These are phyloP conservation scores for Brachionus koreanus DNA, from an alignment of 1,140 invertebrate genomes.

Conservation along the genomic window DNA sequence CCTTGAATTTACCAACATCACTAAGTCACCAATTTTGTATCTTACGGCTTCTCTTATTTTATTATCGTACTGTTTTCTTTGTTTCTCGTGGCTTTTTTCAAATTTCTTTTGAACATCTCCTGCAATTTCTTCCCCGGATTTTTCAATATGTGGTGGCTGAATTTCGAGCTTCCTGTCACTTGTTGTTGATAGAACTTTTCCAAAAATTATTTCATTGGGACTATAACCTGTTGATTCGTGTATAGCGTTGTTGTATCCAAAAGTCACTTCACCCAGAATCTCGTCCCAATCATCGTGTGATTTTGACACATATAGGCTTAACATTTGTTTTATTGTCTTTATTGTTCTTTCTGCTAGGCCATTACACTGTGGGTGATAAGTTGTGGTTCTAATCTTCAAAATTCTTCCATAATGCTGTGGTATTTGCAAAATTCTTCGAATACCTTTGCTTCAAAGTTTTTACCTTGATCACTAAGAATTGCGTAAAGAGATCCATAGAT, in stretches of 20 bases:
- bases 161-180: too few relatives aligned
- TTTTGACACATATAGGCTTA: not conserved
- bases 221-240: not conserved
- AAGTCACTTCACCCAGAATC: not conserved
- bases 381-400: constrained; percentile 47
- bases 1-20: too few relatives aligned
- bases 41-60: too few relatives aligned
- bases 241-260: not conserved
- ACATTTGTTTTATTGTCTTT: constrained; percentile 46
- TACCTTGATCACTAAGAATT: not conserved
- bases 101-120: too few relatives aligned
- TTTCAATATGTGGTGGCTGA: too few relatives aligned
- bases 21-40: too few relatives aligned
- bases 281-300: not conserved
- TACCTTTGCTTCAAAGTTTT: too few relatives aligned
- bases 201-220: not conserved
- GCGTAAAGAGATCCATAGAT: not conserved
- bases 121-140: too few relatives aligned
- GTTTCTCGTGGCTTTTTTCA: too few relatives aligned
- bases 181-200: not conserved
- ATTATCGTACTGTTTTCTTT: too few relatives aligned
- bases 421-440: not conserved
- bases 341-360: constrained; percentile 51
- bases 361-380: constrained; percentile 51
- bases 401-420: too few relatives aligned